Evolutionary conservation across 1,140 invertebrate genomes (phyloP).

Genomic region (Trissolcus basalis): DNA sequence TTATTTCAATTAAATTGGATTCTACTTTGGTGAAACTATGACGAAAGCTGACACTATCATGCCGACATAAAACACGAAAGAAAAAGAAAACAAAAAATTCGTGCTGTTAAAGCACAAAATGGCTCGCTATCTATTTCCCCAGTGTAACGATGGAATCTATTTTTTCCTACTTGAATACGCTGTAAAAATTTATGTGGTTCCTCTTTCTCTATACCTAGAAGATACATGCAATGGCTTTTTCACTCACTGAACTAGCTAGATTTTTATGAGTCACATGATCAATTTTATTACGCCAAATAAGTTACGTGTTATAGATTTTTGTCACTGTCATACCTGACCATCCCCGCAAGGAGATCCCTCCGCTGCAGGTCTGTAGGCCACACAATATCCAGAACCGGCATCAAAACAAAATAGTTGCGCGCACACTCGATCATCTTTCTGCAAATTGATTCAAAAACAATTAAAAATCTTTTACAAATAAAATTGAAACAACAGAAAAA

Average conservation of each 20-base stretch:
- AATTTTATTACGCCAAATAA: conserved; percentile 55
- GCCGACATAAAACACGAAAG: too few relatives aligned
- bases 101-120: too few relatives aligned
- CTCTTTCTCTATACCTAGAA: conserved; percentile 24
- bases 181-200: conserved; percentile 35
- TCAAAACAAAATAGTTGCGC: conserved; percentile 97
- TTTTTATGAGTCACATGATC: conserved; percentile 53
- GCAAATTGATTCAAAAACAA: conserved; percentile 45
- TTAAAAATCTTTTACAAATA: conserved; percentile 5
- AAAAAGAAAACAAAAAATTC: too few relatives aligned
- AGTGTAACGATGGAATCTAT: too few relatives aligned
- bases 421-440: conserved; percentile 96
- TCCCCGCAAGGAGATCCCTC: conserved; percentile 95
- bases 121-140: too few relatives aligned
- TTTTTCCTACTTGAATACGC: neutral
- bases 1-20: too few relatives aligned
- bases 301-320: conserved; percentile 25
- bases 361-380: conserved; percentile 94
- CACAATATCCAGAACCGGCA: conserved; percentile 94
- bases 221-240: conserved; percentile 51
- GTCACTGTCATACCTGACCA: conserved; percentile 84
- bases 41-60: too few relatives aligned
- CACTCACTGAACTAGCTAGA: conserved; percentile 52
- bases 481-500: neutral
- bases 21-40: too few relatives aligned